Evolutionary conservation across 1,140 invertebrate genomes (phyloP).

Genomic region (Bradysia coprophila): DNA sequence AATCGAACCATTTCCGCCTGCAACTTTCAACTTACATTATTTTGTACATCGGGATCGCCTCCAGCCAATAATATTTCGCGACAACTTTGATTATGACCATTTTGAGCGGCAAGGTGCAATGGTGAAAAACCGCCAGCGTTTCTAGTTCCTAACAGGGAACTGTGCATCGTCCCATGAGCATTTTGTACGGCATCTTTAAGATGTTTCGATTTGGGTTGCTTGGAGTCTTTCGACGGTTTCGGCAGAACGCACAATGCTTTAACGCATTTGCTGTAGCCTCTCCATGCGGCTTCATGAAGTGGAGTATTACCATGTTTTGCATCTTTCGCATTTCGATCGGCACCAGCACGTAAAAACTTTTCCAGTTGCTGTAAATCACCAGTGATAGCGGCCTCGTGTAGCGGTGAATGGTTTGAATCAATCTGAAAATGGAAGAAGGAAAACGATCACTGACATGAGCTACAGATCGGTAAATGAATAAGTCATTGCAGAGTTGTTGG

Average conservation of each 20-base stretch:
- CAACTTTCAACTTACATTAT: slow-evolving; percentile 51
- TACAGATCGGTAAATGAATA: too few species aligned
- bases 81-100: slow-evolving; percentile 90
- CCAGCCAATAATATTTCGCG: slow-evolving; percentile 72
- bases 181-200: slow-evolving; percentile 9
- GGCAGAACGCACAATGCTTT: slow-evolving; percentile 44
- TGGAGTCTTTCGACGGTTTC: slow-evolving; percentile 4
- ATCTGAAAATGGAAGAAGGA: slow-evolving; percentile 11
- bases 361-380: slow-evolving; percentile 17
- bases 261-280: slow-evolving; percentile 75
- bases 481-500: too few species aligned
- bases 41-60: slow-evolving; percentile 73
- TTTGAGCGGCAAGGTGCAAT: slow-evolving; percentile 88
- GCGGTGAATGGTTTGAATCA: slow-evolving; percentile 12
- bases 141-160: slow-evolving; percentile 48
- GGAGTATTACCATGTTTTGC: slow-evolving; percentile 78
- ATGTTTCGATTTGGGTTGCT: slow-evolving; percentile 2
- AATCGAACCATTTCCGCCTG: neutral
- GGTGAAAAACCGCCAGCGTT: slow-evolving; percentile 83
- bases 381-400: slow-evolving; percentile 16
- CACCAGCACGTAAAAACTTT: slow-evolving; percentile 11
- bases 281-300: slow-evolving; percentile 86
- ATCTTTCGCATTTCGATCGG: slow-evolving; percentile 7
- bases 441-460: too few species aligned
- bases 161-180: slow-evolving; percentile 33